Evolutionary conservation across 2,888 invertebrate species (phyloP).

Genomic region (Drosophila ochracea): DNA sequence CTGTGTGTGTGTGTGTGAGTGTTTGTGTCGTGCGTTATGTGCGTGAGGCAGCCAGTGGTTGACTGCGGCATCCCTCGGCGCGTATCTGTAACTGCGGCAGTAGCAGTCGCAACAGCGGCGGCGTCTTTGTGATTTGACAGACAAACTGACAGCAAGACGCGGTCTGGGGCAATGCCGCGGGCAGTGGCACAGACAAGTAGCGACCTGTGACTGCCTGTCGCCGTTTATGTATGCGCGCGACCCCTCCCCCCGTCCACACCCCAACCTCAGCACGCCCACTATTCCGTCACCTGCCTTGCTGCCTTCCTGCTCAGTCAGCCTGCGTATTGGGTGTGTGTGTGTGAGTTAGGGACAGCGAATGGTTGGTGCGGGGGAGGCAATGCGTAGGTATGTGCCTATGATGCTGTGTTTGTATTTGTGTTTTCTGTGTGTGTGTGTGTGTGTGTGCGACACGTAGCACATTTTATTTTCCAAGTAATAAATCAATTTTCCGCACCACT

Average conservation of each 20-base stretch:
- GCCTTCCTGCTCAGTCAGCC: constrained; percentile 36
- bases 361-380: constrained; percentile 9
- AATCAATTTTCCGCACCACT: constrained; percentile 82
- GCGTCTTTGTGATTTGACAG: constrained; percentile 79
- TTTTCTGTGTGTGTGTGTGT: constrained; percentile 30
- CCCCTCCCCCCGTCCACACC: constrained; percentile 3
- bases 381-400: constrained; percentile 58
- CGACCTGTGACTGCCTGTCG: constrained; percentile 77
- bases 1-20: constrained; percentile 15
- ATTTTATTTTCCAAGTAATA: constrained; percentile 82
- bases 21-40: constrained; percentile 9
- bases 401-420: constrained; percentile 22
- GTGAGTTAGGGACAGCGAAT: constrained; percentile 4
- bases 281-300: constrained; percentile 7
- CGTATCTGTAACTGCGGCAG: constrained; percentile 57
- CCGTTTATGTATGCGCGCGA: constrained; percentile 79
- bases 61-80: constrained; percentile 54
- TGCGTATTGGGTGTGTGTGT: constrained; percentile 24
- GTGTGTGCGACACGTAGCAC: constrained; percentile 80
- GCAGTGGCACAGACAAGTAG: constrained; percentile 46
- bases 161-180: constrained; percentile 46
- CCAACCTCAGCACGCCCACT: constrained; percentile 7
- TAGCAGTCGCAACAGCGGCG: constrained; percentile 16
- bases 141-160: constrained; percentile 79
- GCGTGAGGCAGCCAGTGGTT: constrained; percentile 8